Base-by-base conservation (phyloP, 35 echinoderm and acorn worm species). In the Antedon bifida region DNA sequence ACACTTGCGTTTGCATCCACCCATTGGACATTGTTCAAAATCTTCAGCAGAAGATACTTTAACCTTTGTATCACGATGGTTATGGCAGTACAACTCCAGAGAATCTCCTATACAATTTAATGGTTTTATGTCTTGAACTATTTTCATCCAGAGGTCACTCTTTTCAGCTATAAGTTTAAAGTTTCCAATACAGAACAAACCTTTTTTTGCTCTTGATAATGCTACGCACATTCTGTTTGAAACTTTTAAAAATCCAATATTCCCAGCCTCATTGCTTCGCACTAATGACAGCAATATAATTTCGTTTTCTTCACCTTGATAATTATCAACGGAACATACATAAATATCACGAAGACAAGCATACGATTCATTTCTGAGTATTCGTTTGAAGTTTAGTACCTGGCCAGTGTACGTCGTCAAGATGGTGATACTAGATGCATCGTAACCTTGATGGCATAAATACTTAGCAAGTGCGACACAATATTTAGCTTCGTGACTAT, bases 111-210 rank as follows among this genome's bases (percentile, higher is more conserved):
- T 88, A 4, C 51, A 42, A n/a, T 34, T 46, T 5, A 16, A 46
- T 30, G 32, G 0, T 39, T 78, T 33, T 28, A 90, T 42, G 34
- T 87, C 76, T 0, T 0, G 21, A 16, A 87, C 75, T 31, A 97
- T 97, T 7, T 78, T 76, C 36, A 82, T 86, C 94, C 94, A 97
- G 8, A 97, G 78, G 28, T 89, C 77, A 87, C 75, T 89, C 51
- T 89, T 84, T 73, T 85, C 73, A 32, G 86, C 82, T 35, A 97
- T 29, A 45, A 97, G 74, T 0, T 11, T 86, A 34, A 89, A 87
- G 74, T 97, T 97, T 0, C 94, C 94, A 32, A 92, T 89, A 74
- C 94, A 97, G 83, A 79, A 97, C 12, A 96, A 82, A 23, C 93
- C 93, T 46, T 84, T 91, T 33, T 87, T 96, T 30, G 93, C 93